A percentile compares a stretch with the other conserved stretches of the same genome.
Conservation (phyloP, 2,888 invertebrate genomes). For the Drosophila birchii region DNA sequence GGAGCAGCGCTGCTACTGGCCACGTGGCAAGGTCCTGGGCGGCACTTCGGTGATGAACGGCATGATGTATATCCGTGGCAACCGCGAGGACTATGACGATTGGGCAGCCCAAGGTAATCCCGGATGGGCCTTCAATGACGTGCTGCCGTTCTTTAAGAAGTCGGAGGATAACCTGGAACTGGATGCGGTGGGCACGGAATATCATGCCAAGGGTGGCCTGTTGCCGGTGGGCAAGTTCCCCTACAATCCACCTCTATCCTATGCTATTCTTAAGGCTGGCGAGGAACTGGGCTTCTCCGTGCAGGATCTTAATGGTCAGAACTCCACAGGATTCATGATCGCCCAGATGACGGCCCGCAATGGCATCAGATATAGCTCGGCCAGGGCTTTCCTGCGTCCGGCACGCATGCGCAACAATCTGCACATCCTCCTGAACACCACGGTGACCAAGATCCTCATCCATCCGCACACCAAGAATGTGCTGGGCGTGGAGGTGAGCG, state of each 20-base stretch:
- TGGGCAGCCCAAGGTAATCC: conserved; percentile 94
- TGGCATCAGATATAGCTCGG: conserved; percentile 92
- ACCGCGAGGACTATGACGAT: conserved; percentile 93
- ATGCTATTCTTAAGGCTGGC: conserved; percentile 91
- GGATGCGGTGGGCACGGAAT: conserved; percentile 90
- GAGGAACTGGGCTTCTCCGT: conserved; percentile 91
- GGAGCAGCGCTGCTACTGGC: conserved; percentile 90
- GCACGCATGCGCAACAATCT: conserved; percentile 91
- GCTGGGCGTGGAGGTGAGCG: conserved; percentile 89
- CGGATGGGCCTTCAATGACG: conserved; percentile 95
- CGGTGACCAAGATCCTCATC: conserved; percentile 91
- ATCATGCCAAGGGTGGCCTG: conserved; percentile 91
- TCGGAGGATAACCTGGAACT: conserved; percentile 91
- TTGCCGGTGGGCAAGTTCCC: conserved; percentile 92
- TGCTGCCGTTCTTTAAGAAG: conserved; percentile 94
- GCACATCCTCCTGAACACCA: conserved; percentile 93
- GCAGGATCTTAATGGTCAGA: conserved; percentile 92
- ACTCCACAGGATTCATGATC: conserved; percentile 93
- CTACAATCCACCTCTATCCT: conserved; percentile 92
- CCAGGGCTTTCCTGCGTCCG: conserved; percentile 93
- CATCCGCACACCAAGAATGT: conserved; percentile 90
- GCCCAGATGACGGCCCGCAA: conserved; percentile 95
- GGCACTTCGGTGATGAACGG: conserved; percentile 97
- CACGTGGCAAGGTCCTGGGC: conserved; percentile 94
- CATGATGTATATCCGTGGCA: conserved; percentile 97